phyloP scores from a whole-genome alignment of 2,113 vertebrate species.

The Xiphophorus couchianus region DNA sequence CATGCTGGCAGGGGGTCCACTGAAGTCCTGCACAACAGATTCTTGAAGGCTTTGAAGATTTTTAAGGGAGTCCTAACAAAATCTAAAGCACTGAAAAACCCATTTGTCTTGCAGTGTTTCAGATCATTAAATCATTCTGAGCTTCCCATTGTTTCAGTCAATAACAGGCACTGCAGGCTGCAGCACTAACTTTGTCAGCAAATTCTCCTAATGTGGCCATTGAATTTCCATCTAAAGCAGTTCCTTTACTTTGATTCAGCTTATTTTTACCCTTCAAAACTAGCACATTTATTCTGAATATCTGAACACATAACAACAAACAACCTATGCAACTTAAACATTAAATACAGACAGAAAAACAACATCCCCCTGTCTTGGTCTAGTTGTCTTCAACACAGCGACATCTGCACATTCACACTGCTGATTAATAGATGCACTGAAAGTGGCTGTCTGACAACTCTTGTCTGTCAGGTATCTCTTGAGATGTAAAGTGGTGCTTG shows the following conservation, averaged over 20 bases:
- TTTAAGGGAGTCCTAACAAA: constrained; percentile 12
- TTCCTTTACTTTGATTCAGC: constrained; percentile 16
- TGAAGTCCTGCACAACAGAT: constrained; percentile 35
- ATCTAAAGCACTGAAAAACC: constrained; percentile 13
- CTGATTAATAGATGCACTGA: not conserved
- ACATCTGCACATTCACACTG: not conserved
- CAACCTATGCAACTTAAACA: not conserved
- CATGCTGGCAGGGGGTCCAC: constrained; percentile 35
- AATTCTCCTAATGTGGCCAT: constrained; percentile 16
- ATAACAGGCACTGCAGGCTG: constrained; percentile 14
- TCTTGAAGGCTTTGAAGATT: constrained; percentile 19
- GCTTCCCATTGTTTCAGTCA: constrained; percentile 27
- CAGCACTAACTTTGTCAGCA: constrained; percentile 15
- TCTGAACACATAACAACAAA: constrained; percentile 4
- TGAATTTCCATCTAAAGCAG: constrained; percentile 22
- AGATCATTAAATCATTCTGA: constrained; percentile 23
- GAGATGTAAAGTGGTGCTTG: not conserved
- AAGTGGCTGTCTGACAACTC: not conserved
- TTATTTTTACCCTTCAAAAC: constrained; percentile 5
- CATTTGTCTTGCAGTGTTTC: constrained; percentile 25
- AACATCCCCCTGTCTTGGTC: too few relatives aligned
- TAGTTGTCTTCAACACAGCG: not conserved
- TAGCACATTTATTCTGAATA: not conserved
- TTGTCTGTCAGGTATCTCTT: not conserved
- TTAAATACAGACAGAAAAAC: not conserved